Evolutionary conservation across 2,888 invertebrate species (phyloP), one percentile per base, ranked within the genome.

Genomic region (Dermolepida albohirtum): DNA sequence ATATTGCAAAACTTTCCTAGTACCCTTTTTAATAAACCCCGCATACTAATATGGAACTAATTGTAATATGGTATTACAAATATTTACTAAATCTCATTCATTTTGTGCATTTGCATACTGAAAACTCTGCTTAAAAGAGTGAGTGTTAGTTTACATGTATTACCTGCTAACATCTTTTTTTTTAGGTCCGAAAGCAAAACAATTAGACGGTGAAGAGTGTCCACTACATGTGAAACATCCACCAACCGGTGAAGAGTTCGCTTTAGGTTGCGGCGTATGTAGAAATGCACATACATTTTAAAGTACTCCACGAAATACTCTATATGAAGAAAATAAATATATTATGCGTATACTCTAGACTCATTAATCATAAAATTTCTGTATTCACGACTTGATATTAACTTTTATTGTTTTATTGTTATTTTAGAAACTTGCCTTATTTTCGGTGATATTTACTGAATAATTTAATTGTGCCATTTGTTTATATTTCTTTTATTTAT

Each of bases 191-290:
- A 93, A 95, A 84, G 94, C 95, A 11, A 93, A 92, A 77, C 96
- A 97, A 83, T 84, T 98, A 73, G 93, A 97, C 72, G 97, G 96
- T 8, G 96, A 96, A 12, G 97, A 97, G 80, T 99, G 98, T 80
- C 98, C 98, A 0, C 86, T 98, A 39, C 97, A 96, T 84, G 92
- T 98, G 4, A 91, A 93, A 78, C 98, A 99, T 85, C 98, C 98
- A 34, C 90, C 96, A 5, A 98, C 98, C 0, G 98, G 98, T 40
- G 98, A 98, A 82, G 98, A 98, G 84, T 98, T 97, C 84, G 98
- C 98, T 54, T 88, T 99, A 51, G 98, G 98, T 70, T 98, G 98
- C 85, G 98, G 98, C 50, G 95, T 98, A 62, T 99, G 98, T 81
- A 89, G 98, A 50, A 97, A 98, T 86, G 93, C 95, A 71, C 94